Base-by-base conservation (phyloP, 1,140 invertebrate species). In the Drosophila persimilis region DNA sequence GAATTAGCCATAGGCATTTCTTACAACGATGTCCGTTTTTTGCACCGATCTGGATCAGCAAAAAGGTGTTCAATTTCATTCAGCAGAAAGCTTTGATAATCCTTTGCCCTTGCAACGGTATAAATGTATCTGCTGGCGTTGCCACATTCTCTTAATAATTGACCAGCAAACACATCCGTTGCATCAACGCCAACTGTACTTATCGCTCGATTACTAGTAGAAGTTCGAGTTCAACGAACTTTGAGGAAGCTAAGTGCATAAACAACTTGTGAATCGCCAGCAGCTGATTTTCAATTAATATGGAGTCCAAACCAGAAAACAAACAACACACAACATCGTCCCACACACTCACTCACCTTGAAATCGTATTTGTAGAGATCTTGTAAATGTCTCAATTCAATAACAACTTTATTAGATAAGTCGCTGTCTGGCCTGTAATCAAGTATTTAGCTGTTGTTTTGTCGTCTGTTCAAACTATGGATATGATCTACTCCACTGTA, bases 301-400 rank as follows among this genome's bases (percentile, higher is more conserved):
- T 50, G 20, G n/a, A 22, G 20, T 20, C 1, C 6, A 55, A 22
- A 26, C 24, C 5, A 26, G 24, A 26, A 3, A 26, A 5, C 4
- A 0, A 5, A 26, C 4, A 43, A 54, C 51, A 17, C 51, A 29
- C 11, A 35, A 47, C 44, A 48, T 44, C 39, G 48, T 50, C 26
- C 17, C 69, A 29, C 45, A 46, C 31, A 35, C 35, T 20, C 44
- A 84, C 80, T 84, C 63, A 84, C 80, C 80, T 84, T 85, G 77
- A 43, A 22, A 57, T 47, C 54, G 51, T 73, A 76, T 76, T 50
- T 80, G 73, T 85, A 57, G 54, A 63, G 54, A 63, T 60, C 50
- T 77, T 73, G 61, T 73, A 81, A 73, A 77, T 77, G 60, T 65
- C 54, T 77, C 61, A 59, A 59, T 48, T 62, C 65, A 67, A 69